Base-by-base conservation (phyloP, 2,797 vertebrate species). In the Poeciliopsis turneri region DNA sequence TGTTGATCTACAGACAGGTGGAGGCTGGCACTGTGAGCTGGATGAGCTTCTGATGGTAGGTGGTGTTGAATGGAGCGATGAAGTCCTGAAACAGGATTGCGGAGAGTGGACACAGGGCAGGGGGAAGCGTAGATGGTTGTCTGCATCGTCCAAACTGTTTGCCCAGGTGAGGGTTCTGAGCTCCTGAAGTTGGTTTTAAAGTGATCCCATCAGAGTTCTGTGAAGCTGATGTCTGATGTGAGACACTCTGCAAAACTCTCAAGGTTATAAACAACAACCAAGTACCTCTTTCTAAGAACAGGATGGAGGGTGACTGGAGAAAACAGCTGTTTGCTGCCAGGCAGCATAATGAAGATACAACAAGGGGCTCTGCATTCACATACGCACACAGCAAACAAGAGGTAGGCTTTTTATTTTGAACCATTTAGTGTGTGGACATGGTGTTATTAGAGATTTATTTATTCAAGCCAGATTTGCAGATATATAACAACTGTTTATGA, bases 281-380 rank as follows among this genome's bases (percentile, higher is more conserved):
- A 84, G 71, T 76, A 77, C 78, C 55, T 84, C 71, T 79, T 57
- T 64, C 43, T 10, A 16, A 74, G 25, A 75, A 55, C 82, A 93
- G 69, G 82, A 97, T 97, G 97, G 93, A 96, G 88, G 95, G 95
- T 51, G 93, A 84, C 18, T 96, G 95, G 96, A 92, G 93, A 74
- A 95, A 95, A 64, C 90, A 88, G 23, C 78, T 75, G 0, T 96
- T 94, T 82, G 93, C 94, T 84, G 94, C 95, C 43, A 92, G 94
- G 84, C 90, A 93, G 11, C 84, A 90, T 64, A 74, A 93, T 30
- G 96, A 97, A 20, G 96, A 96, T 0, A 95, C 96, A 53, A 97
- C 97, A 28, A 92, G 80, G 12, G 93, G 90, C 0, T 72, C 95
- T 49, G 4, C 89, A 55, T 97, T 97, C 23, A 66, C 0, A 84